phyloP scores from a whole-genome alignment of 1,140 invertebrate genomes.

The Solenopsis fugax region DNA sequence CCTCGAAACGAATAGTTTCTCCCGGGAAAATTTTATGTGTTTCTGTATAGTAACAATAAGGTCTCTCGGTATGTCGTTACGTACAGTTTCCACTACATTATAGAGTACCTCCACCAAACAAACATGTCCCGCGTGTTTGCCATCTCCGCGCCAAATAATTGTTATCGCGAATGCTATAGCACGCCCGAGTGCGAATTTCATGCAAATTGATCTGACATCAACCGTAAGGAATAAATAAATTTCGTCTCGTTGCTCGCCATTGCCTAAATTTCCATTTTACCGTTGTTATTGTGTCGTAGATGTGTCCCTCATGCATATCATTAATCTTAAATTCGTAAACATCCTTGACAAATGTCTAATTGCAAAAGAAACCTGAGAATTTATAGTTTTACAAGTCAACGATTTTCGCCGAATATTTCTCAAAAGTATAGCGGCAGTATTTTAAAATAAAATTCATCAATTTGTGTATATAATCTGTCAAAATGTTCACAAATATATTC shows the following conservation, averaged over 20 bases:
- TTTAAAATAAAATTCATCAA: background rate
- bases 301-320: background rate
- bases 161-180: background rate
- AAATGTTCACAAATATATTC: background rate
- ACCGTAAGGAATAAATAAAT: constrained; percentile 22
- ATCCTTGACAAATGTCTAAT: background rate
- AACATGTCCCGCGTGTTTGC: background rate
- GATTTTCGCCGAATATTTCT: background rate
- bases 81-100: constrained; percentile 20
- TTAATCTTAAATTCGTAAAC: constrained; percentile 17
- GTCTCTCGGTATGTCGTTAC: background rate
- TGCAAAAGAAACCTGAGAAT: background rate
- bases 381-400: background rate
- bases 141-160: background rate
- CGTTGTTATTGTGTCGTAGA: background rate
- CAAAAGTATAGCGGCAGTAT: background rate
- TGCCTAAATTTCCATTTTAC: background rate
- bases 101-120: background rate
- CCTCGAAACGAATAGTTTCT: background rate
- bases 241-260: background rate
- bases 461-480: background rate
- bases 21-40: background rate
- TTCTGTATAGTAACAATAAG: background rate
- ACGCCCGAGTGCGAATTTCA: constrained; percentile 6
- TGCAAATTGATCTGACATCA: constrained; percentile 45